phyloP scores from a whole-genome alignment of 2,113 vertebrate species.

The Malaclemys terrapin region DNA sequence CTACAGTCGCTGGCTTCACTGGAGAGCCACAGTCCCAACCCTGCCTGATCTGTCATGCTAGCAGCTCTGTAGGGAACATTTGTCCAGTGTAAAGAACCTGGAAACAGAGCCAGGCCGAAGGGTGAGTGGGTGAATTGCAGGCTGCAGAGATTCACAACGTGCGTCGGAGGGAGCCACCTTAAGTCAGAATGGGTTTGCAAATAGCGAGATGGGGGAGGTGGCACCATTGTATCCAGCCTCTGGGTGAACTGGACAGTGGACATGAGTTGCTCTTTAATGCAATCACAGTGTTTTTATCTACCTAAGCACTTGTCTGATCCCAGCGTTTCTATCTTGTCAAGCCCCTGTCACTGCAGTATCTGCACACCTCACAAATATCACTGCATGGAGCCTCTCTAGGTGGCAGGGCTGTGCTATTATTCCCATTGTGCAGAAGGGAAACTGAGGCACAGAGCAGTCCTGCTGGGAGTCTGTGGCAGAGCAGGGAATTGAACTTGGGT shows the following conservation, averaged over 20 bases:
- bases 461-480: not conserved
- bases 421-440: not conserved
- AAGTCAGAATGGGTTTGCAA: not conserved
- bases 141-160: not conserved
- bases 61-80: not conserved
- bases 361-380: not conserved
- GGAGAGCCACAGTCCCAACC: not conserved
- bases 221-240: not conserved
- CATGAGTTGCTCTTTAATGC: not conserved
- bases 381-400: not conserved
- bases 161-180: no score
- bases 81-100: not conserved
- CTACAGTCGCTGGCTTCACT: no score
- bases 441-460: not conserved
- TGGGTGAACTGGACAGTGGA: not conserved
- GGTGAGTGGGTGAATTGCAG: not conserved
- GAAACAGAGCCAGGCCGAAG: not conserved
- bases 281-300: not conserved
- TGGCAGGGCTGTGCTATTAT: not conserved
- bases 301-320: not conserved
- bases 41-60: not conserved
- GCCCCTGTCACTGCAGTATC: not conserved
- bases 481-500: not conserved
- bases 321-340: not conserved
- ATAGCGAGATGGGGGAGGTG: not conserved